Conservation (phyloP, 2,888 invertebrate genomes). For the Nomada flava region DNA sequence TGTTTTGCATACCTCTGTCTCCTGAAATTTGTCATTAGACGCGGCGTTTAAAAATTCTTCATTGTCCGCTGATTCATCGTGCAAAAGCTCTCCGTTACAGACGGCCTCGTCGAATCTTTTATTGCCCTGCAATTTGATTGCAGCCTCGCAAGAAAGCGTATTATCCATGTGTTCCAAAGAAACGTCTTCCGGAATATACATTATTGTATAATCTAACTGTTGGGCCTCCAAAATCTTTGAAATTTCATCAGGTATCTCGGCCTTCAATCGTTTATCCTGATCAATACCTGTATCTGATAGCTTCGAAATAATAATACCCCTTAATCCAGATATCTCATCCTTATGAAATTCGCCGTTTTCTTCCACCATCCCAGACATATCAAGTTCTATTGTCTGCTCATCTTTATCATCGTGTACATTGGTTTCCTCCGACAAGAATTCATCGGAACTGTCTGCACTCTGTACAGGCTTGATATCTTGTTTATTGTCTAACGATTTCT, state of each 20-base stretch:
- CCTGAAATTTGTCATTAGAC: conserved; percentile 9
- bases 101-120: conserved; percentile 13
- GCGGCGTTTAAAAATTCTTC: conserved; percentile 35
- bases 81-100: conserved; percentile 6
- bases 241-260: conserved; percentile 60
- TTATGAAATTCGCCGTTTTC: conserved; percentile 34
- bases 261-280: conserved; percentile 50
- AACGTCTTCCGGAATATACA: conserved; percentile 69
- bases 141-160: conserved; percentile 15
- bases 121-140: conserved; percentile 17
- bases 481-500: conserved; percentile 17
- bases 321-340: conserved; percentile 29
- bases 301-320: conserved; percentile 53
- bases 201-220: conserved; percentile 69
- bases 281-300: conserved; percentile 6
- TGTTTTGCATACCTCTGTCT: background rate
- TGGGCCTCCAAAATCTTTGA: conserved; percentile 63
- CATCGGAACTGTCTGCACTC: conserved; percentile 11
- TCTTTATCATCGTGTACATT: background rate
- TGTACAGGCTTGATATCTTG: background rate
- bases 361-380: conserved; percentile 47
- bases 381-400: conserved; percentile 42
- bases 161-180: conserved; percentile 38
- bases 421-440: conserved; percentile 22
- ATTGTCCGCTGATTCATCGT: conserved; percentile 15